These are phyloP conservation scores for Stigmatopora argus DNA, from an alignment of 2,113 vertebrate genomes.

Conservation along the genomic window DNA sequence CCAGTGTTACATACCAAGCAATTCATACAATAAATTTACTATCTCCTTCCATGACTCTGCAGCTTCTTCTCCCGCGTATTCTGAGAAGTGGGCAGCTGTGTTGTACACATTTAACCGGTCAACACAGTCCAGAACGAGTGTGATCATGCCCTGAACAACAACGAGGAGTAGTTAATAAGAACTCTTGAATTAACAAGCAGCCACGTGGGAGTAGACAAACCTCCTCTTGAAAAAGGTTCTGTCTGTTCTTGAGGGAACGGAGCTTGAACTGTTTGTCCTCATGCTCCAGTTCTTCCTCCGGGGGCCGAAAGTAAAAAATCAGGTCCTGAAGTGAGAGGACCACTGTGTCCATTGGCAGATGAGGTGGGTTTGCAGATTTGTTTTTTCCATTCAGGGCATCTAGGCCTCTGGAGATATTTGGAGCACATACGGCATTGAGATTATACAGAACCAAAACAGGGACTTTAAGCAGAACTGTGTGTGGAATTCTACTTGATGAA, in stretches of 20 bases:
- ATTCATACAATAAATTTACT: slow-evolving; percentile 85
- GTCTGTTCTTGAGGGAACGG: slow-evolving; percentile 84
- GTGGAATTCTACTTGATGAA: slow-evolving; percentile 79
- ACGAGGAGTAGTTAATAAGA: slow-evolving; percentile 1
- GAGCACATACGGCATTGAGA: not conserved
- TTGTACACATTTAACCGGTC: slow-evolving; percentile 88
- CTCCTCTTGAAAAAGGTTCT: slow-evolving; percentile 92
- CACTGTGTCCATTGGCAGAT: slow-evolving; percentile 80
- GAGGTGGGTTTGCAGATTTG: slow-evolving; percentile 63
- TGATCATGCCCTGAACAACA: slow-evolving; percentile 81
- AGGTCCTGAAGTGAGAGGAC: slow-evolving; percentile 86
- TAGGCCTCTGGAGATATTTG: slow-evolving; percentile 69
- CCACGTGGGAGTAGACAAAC: slow-evolving; percentile 46
- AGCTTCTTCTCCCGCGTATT: slow-evolving; percentile 86
- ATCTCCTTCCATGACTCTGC: slow-evolving; percentile 92
- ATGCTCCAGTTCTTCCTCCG: slow-evolving; percentile 84
- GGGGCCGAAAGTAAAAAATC: slow-evolving; percentile 86
- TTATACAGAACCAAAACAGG: not conserved
- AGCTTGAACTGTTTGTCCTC: slow-evolving; percentile 90
- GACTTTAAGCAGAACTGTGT: not conserved
- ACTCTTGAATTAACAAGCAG: not conserved
- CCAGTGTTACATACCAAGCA: slow-evolving; percentile 73
- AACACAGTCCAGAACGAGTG: slow-evolving; percentile 83
- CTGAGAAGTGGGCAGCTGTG: slow-evolving; percentile 87
- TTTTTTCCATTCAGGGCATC: slow-evolving; percentile 84